Percentiles rank a stretch among this genome's conserved stretches.
Evolutionary conservation across 2,797 vertebrate species (phyloP).

Genomic region (Pagetopsis macropterus): DNA sequence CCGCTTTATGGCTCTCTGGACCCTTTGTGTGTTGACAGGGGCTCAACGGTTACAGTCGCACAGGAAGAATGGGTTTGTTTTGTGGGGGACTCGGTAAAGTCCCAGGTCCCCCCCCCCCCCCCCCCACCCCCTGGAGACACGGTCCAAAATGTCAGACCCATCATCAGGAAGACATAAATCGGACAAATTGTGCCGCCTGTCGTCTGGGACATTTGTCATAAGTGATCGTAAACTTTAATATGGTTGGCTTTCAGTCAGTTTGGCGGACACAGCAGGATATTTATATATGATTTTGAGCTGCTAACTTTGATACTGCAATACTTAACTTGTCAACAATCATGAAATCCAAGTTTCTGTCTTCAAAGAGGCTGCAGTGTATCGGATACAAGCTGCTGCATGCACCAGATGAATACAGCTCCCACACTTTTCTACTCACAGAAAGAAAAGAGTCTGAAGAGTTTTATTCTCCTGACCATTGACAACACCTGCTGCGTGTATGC

Average conservation of each 20-base stretch:
- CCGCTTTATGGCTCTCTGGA: conserved; percentile 70
- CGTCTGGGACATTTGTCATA: conserved; percentile 36
- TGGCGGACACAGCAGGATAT: background rate
- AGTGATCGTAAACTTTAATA: background rate
- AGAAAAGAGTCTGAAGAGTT: conserved; percentile 14
- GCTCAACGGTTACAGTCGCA: conserved; percentile 62
- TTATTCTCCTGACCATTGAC: conserved; percentile 19
- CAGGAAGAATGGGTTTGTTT: conserved; percentile 67
- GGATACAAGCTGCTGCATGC: conserved; percentile 57
- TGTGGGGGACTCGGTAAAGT: conserved; percentile 41
- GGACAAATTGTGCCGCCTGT: conserved; percentile 35
- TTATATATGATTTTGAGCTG: background rate
- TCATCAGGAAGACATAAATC: conserved; percentile 53
- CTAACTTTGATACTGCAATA: background rate
- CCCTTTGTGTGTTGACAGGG: conserved; percentile 68
- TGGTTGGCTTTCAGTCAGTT: background rate
- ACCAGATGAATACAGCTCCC: conserved; percentile 8
- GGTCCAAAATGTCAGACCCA: conserved; percentile 71
- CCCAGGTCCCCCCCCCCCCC: conserved; percentile 49
- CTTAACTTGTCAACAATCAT: background rate
- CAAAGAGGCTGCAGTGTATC: conserved; percentile 1
- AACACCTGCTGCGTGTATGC: conserved; percentile 40
- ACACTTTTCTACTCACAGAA: background rate
- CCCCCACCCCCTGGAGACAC: conserved; percentile 46
- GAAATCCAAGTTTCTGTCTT: conserved; percentile 9